Percentiles rank a stretch among this genome's conserved stretches.
phyloP scores from a whole-genome alignment of 2,888 invertebrate species.

The Catonia carolina region DNA sequence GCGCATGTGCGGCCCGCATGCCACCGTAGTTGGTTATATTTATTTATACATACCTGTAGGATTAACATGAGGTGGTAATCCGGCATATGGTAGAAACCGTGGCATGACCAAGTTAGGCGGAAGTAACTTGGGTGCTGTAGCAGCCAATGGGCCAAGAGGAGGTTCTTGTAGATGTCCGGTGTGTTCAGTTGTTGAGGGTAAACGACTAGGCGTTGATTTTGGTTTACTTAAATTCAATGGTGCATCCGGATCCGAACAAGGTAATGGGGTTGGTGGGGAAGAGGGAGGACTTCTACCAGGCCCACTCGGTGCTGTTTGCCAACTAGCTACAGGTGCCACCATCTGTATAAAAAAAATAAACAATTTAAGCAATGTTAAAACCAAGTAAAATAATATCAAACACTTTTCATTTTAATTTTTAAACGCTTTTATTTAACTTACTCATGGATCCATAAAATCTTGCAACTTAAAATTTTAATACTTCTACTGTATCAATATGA shows the following conservation, averaged over 20 bases:
- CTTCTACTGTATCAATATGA: no score
- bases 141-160: slow-evolving; percentile 49
- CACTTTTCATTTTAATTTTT: not conserved
- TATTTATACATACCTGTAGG: slow-evolving; percentile 40
- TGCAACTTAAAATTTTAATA: no score
- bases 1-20: no score
- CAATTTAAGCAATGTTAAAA: not conserved
- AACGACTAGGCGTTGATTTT: slow-evolving; percentile 45
- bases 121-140: slow-evolving; percentile 51
- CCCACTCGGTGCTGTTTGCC: slow-evolving; percentile 39
- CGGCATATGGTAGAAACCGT: slow-evolving; percentile 51
- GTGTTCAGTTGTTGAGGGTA: not conserved
- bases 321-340: slow-evolving; percentile 18
- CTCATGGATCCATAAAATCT: no score
- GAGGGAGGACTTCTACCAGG: slow-evolving; percentile 28
- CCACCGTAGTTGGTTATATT: no score
- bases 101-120: slow-evolving; percentile 55
- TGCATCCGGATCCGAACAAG: slow-evolving; percentile 62
- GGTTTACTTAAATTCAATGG: slow-evolving; percentile 88
- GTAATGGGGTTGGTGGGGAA: slow-evolving; percentile 39
- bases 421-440: no score
- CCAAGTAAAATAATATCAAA: not conserved
- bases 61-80: slow-evolving; percentile 54
- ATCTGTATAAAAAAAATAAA: slow-evolving; percentile 11
- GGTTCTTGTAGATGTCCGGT: slow-evolving; percentile 31